Evolutionary conservation across 2,888 invertebrate species (phyloP).

Genomic region (Troides oblongomaculatus): DNA sequence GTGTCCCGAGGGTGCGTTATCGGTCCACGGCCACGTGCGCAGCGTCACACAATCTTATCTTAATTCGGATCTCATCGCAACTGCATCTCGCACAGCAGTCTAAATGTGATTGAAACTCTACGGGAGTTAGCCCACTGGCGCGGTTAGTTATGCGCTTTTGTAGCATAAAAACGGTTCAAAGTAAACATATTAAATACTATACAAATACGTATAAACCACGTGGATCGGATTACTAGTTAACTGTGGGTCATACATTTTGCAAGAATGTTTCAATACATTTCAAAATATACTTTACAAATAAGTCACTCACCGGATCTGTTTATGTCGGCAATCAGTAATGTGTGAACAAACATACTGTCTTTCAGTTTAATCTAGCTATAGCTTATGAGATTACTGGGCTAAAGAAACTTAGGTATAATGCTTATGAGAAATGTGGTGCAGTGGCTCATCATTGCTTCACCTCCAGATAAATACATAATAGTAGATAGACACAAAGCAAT

Average conservation of each 20-base stretch:
- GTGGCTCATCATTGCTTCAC: too few relatives aligned
- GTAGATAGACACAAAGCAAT: too few relatives aligned
- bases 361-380: too few relatives aligned
- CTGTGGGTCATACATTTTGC: background rate
- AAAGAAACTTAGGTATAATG: too few relatives aligned
- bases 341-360: too few relatives aligned
- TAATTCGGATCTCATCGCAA: constrained; percentile 25
- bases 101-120: constrained; percentile 23
- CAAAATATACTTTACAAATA: too few relatives aligned
- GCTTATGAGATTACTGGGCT: too few relatives aligned
- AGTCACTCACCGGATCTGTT: too few relatives aligned
- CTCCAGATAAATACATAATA: too few relatives aligned
- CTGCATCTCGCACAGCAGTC: constrained; percentile 5
- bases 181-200: constrained; percentile 10
- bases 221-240: background rate
- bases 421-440: too few relatives aligned
- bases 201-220: background rate
- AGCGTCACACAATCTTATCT: constrained; percentile 17
- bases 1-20: background rate
- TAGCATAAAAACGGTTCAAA: background rate
- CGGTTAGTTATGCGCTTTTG: background rate
- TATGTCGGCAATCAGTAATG: too few relatives aligned
- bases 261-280: background rate
- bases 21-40: constrained; percentile 18
- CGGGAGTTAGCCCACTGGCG: constrained; percentile 19